Conservation (phyloP, 1,140 invertebrate species). For the Drosophila arawakana region DNA sequence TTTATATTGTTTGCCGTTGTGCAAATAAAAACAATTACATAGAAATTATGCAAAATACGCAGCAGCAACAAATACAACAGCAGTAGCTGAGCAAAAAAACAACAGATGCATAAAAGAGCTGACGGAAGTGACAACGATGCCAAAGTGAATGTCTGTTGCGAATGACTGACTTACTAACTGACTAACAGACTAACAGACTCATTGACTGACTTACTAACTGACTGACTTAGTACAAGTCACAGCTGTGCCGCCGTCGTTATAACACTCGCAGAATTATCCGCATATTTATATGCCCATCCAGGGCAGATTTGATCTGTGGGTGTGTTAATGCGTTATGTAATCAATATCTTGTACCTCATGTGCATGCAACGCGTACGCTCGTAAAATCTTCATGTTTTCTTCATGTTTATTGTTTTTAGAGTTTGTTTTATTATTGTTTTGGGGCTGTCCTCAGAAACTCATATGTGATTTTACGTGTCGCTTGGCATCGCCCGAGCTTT, state of each 20-base stretch:
- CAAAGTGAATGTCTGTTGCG: constrained; percentile 65
- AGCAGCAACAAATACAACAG: constrained; percentile 50
- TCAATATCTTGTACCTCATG: constrained; percentile 50
- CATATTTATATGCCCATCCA: constrained; percentile 42
- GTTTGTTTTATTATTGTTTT: constrained; percentile 38
- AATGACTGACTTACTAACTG: constrained; percentile 38
- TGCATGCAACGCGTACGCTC: constrained; percentile 46
- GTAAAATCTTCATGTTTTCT: constrained; percentile 50
- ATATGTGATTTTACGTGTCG: constrained; percentile 49
- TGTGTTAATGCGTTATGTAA: constrained; percentile 63
- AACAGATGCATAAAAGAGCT: constrained; percentile 71
- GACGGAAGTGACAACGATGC: constrained; percentile 65
- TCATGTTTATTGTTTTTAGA: constrained; percentile 58
- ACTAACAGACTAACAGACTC: constrained; percentile 33
- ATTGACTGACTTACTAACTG: constrained; percentile 48
- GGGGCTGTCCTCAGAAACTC: constrained; percentile 58
- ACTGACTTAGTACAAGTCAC: constrained; percentile 40
- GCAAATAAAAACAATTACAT: constrained; percentile 78
- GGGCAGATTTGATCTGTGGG: constrained; percentile 43
- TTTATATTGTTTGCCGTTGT: constrained; percentile 75
- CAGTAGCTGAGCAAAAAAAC: constrained; percentile 24
- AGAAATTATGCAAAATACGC: constrained; percentile 78
- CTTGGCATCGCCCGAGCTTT: constrained; percentile 64
- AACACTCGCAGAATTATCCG: constrained; percentile 13
- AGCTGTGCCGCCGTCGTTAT: constrained; percentile 9